Conservation (phyloP, 2,113 vertebrate species). For the Spilogale gracilis region DNA sequence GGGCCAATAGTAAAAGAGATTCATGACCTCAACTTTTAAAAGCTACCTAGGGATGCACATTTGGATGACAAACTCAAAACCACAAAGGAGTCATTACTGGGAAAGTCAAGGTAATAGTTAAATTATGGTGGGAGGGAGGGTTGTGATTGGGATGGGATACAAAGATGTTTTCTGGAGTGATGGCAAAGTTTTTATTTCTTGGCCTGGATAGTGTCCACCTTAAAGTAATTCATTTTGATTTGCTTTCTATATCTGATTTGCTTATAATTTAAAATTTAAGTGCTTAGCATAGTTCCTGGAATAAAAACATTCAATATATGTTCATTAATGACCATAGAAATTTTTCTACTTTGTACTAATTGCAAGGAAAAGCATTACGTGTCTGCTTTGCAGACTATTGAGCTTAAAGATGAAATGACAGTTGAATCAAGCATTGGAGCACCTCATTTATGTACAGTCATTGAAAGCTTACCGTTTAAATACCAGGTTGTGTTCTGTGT, state of each 20-base stretch:
- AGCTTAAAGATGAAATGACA: constrained; percentile 31
- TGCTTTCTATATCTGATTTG: constrained; percentile 17
- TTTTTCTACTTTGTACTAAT: background rate
- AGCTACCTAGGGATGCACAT: background rate
- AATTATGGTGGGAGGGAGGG: background rate
- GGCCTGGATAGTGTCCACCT: background rate
- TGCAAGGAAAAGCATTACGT: background rate
- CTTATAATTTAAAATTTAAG: constrained; percentile 40
- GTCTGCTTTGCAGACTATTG: background rate
- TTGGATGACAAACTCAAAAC: constrained; percentile 32
- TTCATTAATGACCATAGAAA: background rate
- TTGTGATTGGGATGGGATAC: background rate
- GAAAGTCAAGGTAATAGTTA: constrained; percentile 21
- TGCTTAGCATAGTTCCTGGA: background rate
- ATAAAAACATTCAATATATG: background rate
- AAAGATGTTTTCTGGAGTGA: background rate
- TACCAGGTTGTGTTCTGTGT: background rate
- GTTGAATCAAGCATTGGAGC: constrained; percentile 1
- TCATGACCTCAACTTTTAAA: background rate
- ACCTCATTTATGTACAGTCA: background rate
- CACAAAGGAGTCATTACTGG: background rate
- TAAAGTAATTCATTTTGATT: constrained; percentile 35
- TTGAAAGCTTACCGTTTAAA: constrained; percentile 44
- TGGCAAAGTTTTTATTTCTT: constrained; percentile 24
- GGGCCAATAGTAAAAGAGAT: background rate